Evolutionary conservation across 2,113 vertebrate genomes (phyloP).

Genomic region (Calypte anna): DNA sequence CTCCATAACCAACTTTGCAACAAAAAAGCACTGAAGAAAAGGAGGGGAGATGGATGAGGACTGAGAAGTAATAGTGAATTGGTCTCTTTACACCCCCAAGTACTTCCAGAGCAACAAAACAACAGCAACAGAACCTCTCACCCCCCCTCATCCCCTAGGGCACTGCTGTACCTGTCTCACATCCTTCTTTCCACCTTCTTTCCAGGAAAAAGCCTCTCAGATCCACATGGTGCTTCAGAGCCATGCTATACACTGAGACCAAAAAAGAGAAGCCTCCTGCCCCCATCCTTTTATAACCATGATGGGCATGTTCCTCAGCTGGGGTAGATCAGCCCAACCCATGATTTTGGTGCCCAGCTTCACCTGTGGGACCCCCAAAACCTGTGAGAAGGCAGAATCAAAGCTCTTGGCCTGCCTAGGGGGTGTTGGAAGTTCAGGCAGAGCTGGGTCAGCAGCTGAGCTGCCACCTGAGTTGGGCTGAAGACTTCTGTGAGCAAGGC

Average conservation of each 20-base stretch:
- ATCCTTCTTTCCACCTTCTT: background rate
- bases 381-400: background rate
- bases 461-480: background rate
- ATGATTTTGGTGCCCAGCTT: background rate
- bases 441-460: background rate
- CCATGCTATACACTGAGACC: fast-evolving
- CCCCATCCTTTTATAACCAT: background rate
- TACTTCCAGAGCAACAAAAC: background rate
- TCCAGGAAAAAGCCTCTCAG: background rate
- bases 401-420: background rate
- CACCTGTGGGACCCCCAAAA: background rate
- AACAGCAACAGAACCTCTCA: background rate
- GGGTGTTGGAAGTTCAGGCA: background rate
- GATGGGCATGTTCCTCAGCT: background rate
- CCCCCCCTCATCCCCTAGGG: fast-evolving
- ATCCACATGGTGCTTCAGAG: fast-evolving
- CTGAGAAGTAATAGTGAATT: background rate
- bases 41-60: background rate
- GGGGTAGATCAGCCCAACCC: background rate
- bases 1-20: background rate
- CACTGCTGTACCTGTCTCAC: background rate
- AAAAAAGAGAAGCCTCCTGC: fast-evolving
- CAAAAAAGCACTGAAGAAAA: background rate
- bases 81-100: background rate
- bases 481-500: background rate